Evolutionary conservation across 1,140 invertebrate genomes (phyloP).

Genomic region (Psix sp.): DNA sequence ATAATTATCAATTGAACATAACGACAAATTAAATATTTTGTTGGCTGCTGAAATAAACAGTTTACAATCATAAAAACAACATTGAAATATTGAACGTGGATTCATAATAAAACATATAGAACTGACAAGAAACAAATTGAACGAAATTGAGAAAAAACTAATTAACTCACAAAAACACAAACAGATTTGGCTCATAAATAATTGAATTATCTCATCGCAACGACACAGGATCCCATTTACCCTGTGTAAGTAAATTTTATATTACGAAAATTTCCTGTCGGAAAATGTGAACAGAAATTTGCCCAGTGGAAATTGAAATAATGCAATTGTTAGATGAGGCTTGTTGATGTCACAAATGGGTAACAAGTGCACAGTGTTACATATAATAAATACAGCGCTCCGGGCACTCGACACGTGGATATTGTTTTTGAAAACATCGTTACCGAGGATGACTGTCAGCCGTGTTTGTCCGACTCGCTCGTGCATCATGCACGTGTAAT

Average conservation of each 20-base stretch:
- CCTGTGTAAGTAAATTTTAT: slow-evolving; percentile 35
- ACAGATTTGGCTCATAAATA: too few species aligned
- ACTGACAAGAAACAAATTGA: too few species aligned
- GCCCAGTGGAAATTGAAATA: slow-evolving; percentile 30
- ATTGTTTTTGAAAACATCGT: slow-evolving; percentile 78
- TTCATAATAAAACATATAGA: too few species aligned
- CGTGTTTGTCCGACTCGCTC: slow-evolving; percentile 66
- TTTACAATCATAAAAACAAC: too few species aligned
- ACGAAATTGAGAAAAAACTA: too few species aligned
- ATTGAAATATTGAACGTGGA: too few species aligned
- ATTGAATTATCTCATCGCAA: too few species aligned
- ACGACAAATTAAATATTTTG: too few species aligned
- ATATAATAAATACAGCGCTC: slow-evolving; percentile 60
- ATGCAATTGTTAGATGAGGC: slow-evolving; percentile 53
- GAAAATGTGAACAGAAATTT: slow-evolving; percentile 15
- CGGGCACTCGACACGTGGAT: slow-evolving; percentile 69
- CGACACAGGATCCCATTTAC: too few species aligned
- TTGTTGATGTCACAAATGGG: slow-evolving; percentile 56
- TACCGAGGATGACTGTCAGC: slow-evolving; percentile 76
- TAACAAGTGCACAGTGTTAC: slow-evolving; percentile 60
- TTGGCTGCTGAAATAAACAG: too few species aligned
- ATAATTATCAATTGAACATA: too few species aligned
- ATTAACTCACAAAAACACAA: too few species aligned
- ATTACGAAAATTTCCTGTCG: slow-evolving; percentile 26
- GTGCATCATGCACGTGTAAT: slow-evolving; percentile 71